Percentiles rank a stretch among this genome's conserved stretches.
phyloP scores from a whole-genome alignment of 53 echinoderm and acorn worm genomes.

The Stichopus horrens region DNA sequence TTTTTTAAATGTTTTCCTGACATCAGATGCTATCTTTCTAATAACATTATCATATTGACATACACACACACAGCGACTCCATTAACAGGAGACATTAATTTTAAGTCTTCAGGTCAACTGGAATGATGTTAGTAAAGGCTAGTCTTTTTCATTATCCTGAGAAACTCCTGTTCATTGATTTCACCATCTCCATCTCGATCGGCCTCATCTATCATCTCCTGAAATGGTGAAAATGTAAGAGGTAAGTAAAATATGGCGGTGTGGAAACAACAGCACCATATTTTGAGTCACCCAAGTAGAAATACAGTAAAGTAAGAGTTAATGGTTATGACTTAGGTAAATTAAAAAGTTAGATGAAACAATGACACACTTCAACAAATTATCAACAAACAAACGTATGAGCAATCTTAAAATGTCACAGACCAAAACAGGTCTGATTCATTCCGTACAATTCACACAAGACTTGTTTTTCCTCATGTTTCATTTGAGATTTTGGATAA shows the following conservation, averaged over 20 bases:
- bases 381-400: too few species aligned
- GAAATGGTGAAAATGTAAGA: background rate
- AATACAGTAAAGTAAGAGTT: too few species aligned
- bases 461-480: too few species aligned
- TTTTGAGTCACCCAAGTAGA: too few species aligned
- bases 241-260: background rate
- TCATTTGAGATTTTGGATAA: too few species aligned
- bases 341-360: too few species aligned
- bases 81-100: too few species aligned
- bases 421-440: too few species aligned
- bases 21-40: background rate
- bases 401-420: too few species aligned
- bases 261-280: background rate
- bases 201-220: conserved; percentile 99
- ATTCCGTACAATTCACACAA: too few species aligned
- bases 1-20: background rate
- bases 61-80: background rate
- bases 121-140: conserved; percentile 82
- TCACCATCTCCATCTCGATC: conserved; percentile 98
- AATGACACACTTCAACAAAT: too few species aligned
- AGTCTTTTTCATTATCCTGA: conserved; percentile 99
- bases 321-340: too few species aligned
- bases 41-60: background rate
- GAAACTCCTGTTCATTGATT: conserved; percentile 99
- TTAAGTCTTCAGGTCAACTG: background rate